Conservation (phyloP, 2,797 vertebrate genomes). For the Sebastes flavidus region DNA sequence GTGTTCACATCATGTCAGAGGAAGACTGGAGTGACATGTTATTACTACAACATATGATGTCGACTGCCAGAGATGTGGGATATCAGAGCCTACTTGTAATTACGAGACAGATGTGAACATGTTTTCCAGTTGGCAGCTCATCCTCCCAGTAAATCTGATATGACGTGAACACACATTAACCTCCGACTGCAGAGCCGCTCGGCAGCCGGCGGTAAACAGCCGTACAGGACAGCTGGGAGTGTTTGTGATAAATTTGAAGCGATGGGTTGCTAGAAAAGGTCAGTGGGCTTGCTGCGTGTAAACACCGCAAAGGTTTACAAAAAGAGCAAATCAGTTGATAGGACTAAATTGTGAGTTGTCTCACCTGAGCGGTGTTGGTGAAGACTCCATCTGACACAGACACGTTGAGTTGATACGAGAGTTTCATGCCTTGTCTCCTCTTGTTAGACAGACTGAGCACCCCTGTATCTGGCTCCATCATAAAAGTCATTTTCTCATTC, state of each 20-base stretch:
- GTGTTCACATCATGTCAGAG: conserved; percentile 9
- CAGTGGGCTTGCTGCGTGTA: neutral
- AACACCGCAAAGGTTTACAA: conserved; percentile 21
- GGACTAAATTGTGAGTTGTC: conserved; percentile 29
- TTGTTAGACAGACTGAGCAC: conserved; percentile 90
- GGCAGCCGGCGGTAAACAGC: conserved; percentile 10
- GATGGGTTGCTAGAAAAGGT: conserved; percentile 16
- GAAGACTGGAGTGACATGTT: neutral
- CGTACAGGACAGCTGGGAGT: conserved; percentile 34
- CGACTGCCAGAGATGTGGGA: neutral
- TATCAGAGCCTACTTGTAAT: conserved; percentile 38
- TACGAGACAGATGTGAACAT: conserved; percentile 53
- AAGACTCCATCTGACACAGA: conserved; percentile 98
- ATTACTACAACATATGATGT: conserved; percentile 2
- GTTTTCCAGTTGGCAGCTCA: conserved; percentile 52
- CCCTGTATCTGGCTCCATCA: conserved; percentile 88
- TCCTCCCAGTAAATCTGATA: conserved; percentile 51
- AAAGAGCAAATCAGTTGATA: conserved; percentile 42
- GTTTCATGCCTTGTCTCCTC: conserved; percentile 85
- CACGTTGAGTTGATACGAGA: conserved; percentile 88
- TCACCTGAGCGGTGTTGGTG: conserved; percentile 89
- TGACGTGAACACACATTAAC: conserved; percentile 59
- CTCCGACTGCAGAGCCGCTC: conserved; percentile 34
- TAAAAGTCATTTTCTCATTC: conserved; percentile 93
- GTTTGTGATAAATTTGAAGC: conserved; percentile 40